phyloP scores from a whole-genome alignment of 1,140 invertebrate species.

The Caenorhabditis inopinata region DNA sequence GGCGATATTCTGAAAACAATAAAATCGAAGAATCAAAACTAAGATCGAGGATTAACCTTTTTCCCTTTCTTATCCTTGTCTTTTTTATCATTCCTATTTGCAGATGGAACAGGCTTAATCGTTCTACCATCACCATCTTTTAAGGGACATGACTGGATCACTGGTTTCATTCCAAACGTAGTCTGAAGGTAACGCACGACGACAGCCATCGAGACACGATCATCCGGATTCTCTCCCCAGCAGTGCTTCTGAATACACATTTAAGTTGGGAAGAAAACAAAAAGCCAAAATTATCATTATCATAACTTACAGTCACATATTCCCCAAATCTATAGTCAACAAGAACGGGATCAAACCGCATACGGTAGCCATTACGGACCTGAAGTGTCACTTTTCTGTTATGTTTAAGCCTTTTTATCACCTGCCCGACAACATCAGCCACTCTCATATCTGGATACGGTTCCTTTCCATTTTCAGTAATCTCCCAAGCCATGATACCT shows the following conservation, averaged over 20 bases:
- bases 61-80: neutral
- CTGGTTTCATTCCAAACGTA: neutral
- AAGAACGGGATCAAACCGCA: slow-evolving; percentile 19
- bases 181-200: neutral
- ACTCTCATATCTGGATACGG: slow-evolving; percentile 51
- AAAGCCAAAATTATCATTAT: neutral
- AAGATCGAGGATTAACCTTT: too few species aligned
- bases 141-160: neutral
- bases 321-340: neutral
- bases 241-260: slow-evolving; percentile 6
- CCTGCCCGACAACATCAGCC: slow-evolving; percentile 38
- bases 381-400: too few species aligned
- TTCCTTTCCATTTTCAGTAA: slow-evolving; percentile 45
- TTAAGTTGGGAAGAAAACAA: neutral
- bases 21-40: too few species aligned
- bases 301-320: neutral
- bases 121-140: neutral
- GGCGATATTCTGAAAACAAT: too few species aligned
- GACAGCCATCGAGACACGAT: slow-evolving; percentile 10
- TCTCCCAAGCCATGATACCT: slow-evolving; percentile 42
- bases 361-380: slow-evolving; percentile 17
- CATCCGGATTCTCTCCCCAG: slow-evolving; percentile 37
- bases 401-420: too few species aligned
- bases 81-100: slow-evolving; percentile 4
- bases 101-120: neutral